These are phyloP conservation scores for Daktulosphaira vitifoliae DNA, from an alignment of 1,140 invertebrate species.

Conservation along the genomic window DNA sequence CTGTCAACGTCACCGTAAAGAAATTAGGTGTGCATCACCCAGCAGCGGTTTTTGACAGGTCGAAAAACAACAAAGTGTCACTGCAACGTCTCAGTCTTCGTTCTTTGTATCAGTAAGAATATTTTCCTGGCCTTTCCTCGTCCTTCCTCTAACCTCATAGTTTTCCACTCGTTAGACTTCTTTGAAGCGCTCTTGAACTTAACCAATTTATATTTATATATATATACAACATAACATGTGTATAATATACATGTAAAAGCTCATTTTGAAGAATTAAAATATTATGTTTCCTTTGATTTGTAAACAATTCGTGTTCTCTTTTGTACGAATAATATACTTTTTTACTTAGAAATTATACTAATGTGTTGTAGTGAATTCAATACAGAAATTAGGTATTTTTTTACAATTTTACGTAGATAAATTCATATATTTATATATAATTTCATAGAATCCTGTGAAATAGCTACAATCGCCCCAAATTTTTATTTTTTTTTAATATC, in stretches of 20 bases:
- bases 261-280: slow-evolving; percentile 16
- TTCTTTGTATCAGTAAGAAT: not conserved
- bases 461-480: no score
- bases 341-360: no score
- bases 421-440: no score
- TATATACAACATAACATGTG: no score
- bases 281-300: slow-evolving; percentile 17
- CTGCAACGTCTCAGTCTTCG: not conserved
- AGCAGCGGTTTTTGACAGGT: slow-evolving; percentile 29
- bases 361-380: no score
- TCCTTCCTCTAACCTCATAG: not conserved
- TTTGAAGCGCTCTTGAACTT: not conserved
- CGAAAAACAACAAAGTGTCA: slow-evolving; percentile 1
- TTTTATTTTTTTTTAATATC: no score
- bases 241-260: no score
- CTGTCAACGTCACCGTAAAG: not conserved
- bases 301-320: slow-evolving; percentile 17
- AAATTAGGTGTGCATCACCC: slow-evolving; percentile 11
- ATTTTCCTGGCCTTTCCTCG: not conserved
- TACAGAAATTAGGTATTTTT: no score
- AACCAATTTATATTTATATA: no score
- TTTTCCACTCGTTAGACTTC: not conserved
- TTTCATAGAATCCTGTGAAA: no score
- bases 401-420: no score
- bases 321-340: no score